Base-by-base conservation (phyloP, 2,113 vertebrate genomes). In the Polypterus senegalus region DNA sequence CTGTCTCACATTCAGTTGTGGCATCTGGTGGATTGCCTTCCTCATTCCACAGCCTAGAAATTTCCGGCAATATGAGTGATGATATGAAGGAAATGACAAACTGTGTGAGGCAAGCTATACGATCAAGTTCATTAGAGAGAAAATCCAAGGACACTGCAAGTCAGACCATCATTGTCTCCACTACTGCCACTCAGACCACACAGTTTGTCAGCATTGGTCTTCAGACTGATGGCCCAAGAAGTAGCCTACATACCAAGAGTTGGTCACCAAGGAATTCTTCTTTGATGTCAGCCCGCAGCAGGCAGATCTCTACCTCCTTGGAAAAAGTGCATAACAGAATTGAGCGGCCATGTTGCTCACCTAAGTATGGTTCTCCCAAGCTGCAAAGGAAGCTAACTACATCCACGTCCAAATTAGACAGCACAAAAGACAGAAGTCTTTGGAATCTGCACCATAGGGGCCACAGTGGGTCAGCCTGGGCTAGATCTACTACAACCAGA, bases 1-100 rank as follows among this genome's bases (percentile, higher is more conserved):
- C 84, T 0, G 80, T 69, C 8, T 69, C 78, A 47, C 63, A 75
- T n/a, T 3, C 79, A 0, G 65, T 84, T 1, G 46, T 82, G 0
- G n/a, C 81, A 0, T 84, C 86, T 64, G 76, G 88, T 1, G 44
- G 54, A 68, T 73, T 86, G 65, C 70, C 89, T 1, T 60, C 89
- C 0, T 67, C 93, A 0, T 85, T 93, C 77, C 91, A 85, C 0
- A 79, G 85, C 67, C 79, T 98, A 49, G 91, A 94, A 76, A 97
- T 98, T 64, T 91, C 93, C 0, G 93, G 92, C 67, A 99, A 99
- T 74, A 86, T 99, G 75, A 98, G 94, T 0, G 96, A 99, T 0
- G 96, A 99, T 77, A 98, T 99, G 96, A 98, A 99, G 78, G 96
- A 99, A 81, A 97, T 97, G 83, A 97, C 94, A 71, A 99, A 97